Conservation (phyloP, 2,113 vertebrate genomes). For the Cygnus buccinator region DNA sequence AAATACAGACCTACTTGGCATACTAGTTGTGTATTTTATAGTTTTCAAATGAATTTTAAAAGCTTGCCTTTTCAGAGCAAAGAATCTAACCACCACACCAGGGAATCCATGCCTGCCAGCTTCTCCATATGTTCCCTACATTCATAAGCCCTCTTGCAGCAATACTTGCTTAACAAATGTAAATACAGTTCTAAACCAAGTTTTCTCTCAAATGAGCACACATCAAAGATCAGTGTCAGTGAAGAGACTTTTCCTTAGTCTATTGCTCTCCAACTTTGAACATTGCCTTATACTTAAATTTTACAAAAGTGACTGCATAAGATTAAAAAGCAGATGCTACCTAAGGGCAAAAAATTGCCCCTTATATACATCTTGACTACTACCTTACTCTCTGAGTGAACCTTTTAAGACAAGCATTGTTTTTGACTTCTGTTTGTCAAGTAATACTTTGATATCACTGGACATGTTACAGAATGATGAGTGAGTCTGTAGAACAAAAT, state of each 20-base stretch:
- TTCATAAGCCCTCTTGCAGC: slow-evolving; percentile 61
- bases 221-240: slow-evolving; percentile 69
- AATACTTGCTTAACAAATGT: slow-evolving; percentile 75
- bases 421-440: neutral
- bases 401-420: neutral
- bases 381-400: neutral
- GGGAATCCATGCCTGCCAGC: slow-evolving; percentile 71
- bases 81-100: slow-evolving; percentile 63
- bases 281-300: slow-evolving; percentile 39
- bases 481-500: neutral
- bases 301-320: neutral
- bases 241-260: slow-evolving; percentile 66
- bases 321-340: slow-evolving; percentile 28
- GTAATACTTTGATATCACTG: neutral
- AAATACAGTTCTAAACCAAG: slow-evolving; percentile 71
- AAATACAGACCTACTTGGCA: slow-evolving; percentile 62
- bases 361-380: neutral
- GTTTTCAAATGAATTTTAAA: slow-evolving; percentile 74
- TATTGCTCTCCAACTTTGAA: slow-evolving; percentile 52
- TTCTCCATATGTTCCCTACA: slow-evolving; percentile 74
- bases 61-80: slow-evolving; percentile 62
- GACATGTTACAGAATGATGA: neutral
- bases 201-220: slow-evolving; percentile 75
- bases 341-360: neutral
- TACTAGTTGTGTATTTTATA: slow-evolving; percentile 55